These are phyloP conservation scores for Notodonta dromedarius DNA, from an alignment of 2,888 invertebrate genomes.

Conservation along the genomic window DNA sequence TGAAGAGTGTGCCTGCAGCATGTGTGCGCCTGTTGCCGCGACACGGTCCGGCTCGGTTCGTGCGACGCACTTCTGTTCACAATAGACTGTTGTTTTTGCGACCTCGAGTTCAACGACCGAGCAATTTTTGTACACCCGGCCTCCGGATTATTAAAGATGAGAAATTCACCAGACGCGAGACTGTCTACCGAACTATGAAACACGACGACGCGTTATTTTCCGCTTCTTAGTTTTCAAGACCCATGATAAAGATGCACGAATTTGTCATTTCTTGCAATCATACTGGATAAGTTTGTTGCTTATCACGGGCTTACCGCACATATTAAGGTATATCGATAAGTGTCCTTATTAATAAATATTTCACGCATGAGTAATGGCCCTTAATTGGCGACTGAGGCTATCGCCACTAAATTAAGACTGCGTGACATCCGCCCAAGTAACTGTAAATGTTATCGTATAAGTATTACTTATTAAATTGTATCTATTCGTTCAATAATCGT, in stretches of 20 bases:
- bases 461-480: slow-evolving; percentile 25
- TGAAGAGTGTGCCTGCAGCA: slow-evolving; percentile 15
- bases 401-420: slow-evolving; percentile 71
- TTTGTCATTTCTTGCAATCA: neutral
- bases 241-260: neutral
- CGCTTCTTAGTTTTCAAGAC: slow-evolving; percentile 2
- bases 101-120: slow-evolving; percentile 62
- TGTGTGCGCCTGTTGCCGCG: slow-evolving; percentile 42
- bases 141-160: slow-evolving; percentile 46
- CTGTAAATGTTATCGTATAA: slow-evolving; percentile 60
- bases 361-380: slow-evolving; percentile 75
- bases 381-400: slow-evolving; percentile 77
- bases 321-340: slow-evolving; percentile 22
- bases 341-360: slow-evolving; percentile 69
- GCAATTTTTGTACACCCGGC: slow-evolving; percentile 65
- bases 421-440: slow-evolving; percentile 78
- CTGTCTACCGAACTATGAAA: slow-evolving; percentile 17
- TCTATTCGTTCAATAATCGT: slow-evolving; percentile 20
- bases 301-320: slow-evolving; percentile 19
- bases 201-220: slow-evolving; percentile 6
- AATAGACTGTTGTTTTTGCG: slow-evolving; percentile 72
- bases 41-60: slow-evolving; percentile 40
- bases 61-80: slow-evolving; percentile 60
- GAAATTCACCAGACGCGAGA: slow-evolving; percentile 28
- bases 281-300: neutral